These are phyloP conservation scores for Eledone cirrhosa DNA, from an alignment of 2,888 invertebrate genomes.

Conservation along the genomic window DNA sequence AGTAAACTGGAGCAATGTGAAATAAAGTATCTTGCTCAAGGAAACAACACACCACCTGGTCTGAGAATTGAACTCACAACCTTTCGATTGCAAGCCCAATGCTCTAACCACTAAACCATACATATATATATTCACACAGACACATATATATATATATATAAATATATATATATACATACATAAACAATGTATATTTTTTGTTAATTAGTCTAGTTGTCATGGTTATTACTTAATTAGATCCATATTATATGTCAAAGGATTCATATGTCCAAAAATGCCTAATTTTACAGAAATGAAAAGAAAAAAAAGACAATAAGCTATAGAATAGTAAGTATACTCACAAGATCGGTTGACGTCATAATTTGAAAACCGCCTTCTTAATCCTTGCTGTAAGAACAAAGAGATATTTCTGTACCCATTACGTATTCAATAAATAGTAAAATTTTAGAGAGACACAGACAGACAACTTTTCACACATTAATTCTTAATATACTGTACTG, in stretches of 20 bases:
- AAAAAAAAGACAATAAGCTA: not conserved
- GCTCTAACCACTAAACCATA: too few relatives aligned
- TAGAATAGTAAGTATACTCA: not conserved
- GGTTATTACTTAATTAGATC: not conserved
- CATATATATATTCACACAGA: not conserved
- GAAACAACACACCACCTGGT: too few relatives aligned
- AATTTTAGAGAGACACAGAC: too few relatives aligned
- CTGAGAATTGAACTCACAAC: too few relatives aligned
- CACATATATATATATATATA: not conserved
- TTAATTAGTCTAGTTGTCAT: not conserved
- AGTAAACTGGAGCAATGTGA: too few relatives aligned
- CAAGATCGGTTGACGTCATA: conserved; percentile 32
- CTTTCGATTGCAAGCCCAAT: too few relatives aligned
- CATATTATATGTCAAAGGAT: not conserved
- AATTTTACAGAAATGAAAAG: not conserved
- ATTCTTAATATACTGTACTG: too few relatives aligned
- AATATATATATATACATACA: not conserved
- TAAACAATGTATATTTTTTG: not conserved
- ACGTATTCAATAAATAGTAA: too few relatives aligned
- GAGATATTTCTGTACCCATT: too few relatives aligned
- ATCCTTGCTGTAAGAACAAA: conserved; percentile 50
- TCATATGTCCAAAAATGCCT: not conserved
- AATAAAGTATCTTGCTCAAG: too few relatives aligned
- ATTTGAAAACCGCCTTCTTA: conserved; percentile 45
- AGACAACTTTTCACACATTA: too few relatives aligned